Conservation (phyloP, 2,888 invertebrate species). For the Tenthredo notha region DNA sequence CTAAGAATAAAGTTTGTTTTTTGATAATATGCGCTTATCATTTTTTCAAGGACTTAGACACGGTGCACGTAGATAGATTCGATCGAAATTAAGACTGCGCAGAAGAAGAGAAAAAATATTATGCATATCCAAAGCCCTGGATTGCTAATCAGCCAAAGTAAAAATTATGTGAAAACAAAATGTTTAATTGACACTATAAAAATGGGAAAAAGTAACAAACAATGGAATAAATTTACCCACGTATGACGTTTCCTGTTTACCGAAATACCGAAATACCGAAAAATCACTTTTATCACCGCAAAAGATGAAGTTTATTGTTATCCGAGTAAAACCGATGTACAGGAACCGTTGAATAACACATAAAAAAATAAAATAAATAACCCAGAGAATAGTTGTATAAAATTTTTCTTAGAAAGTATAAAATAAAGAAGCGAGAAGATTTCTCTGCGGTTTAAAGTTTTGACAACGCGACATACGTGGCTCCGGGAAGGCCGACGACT, state of each 20-base stretch:
- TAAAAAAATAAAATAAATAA: too few relatives aligned
- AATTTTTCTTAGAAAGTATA: neutral
- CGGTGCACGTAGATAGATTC: neutral
- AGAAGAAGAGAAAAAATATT: too few relatives aligned
- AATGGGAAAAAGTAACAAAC: neutral
- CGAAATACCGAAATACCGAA: conserved; percentile 3
- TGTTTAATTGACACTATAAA: neutral
- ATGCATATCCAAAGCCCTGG: neutral
- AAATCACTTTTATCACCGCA: conserved; percentile 3
- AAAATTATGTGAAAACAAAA: neutral
- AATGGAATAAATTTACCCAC: conserved; percentile 3
- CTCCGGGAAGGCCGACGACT: neutral
- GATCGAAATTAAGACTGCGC: neutral
- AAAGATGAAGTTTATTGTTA: neutral
- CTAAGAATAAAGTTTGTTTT: neutral
- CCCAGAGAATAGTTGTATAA: neutral
- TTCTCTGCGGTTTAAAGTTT: neutral
- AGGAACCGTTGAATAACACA: neutral
- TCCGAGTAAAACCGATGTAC: neutral
- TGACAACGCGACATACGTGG: conserved; percentile 12
- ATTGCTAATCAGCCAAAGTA: neutral
- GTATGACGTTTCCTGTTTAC: neutral
- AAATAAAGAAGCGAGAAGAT: neutral
- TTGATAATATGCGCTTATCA: neutral
- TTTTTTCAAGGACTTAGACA: neutral